A percentile compares a stretch with the other conserved stretches of the same genome.
Conservation (phyloP, 2,888 invertebrate species). For the Laothoe populi region DNA sequence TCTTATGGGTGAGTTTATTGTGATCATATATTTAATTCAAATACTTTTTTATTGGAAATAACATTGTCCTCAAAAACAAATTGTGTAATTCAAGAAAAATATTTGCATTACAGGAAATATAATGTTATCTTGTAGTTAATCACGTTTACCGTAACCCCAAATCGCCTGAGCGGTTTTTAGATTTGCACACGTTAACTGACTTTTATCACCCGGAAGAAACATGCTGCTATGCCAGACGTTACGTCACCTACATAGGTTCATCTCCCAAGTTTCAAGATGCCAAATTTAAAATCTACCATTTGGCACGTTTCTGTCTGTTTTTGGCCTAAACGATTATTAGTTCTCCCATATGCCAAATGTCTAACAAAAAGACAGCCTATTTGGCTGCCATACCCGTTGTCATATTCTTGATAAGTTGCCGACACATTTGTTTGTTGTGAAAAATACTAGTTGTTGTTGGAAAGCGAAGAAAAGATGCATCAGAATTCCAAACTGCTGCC, state of each 20-base stretch:
- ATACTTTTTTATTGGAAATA: too few relatives aligned
- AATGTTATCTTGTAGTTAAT: too few relatives aligned
- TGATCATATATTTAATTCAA: too few relatives aligned
- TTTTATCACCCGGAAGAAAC: conserved; percentile 25
- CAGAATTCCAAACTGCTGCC: background rate
- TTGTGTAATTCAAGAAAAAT: too few relatives aligned
- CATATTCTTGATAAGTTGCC: background rate
- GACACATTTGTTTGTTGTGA: background rate
- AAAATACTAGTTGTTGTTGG: background rate
- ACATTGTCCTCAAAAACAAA: too few relatives aligned
- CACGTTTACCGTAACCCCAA: background rate
- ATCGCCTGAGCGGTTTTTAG: background rate
- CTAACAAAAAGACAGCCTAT: background rate
- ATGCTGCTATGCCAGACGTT: conserved; percentile 25
- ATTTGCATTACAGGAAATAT: too few relatives aligned
- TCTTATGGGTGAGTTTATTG: too few relatives aligned
- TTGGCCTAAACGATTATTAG: conserved; percentile 32
- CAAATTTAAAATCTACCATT: conserved; percentile 35
- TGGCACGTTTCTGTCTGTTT: conserved; percentile 33
- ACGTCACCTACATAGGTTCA: conserved; percentile 11
- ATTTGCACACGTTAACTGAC: background rate
- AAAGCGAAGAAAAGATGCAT: background rate
- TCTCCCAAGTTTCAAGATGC: conserved; percentile 29
- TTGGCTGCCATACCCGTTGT: background rate
- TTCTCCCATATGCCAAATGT: conserved; percentile 37